Evolutionary conservation across 2,113 vertebrate genomes (phyloP).

Genomic region (Chloroceryle aenea): DNA sequence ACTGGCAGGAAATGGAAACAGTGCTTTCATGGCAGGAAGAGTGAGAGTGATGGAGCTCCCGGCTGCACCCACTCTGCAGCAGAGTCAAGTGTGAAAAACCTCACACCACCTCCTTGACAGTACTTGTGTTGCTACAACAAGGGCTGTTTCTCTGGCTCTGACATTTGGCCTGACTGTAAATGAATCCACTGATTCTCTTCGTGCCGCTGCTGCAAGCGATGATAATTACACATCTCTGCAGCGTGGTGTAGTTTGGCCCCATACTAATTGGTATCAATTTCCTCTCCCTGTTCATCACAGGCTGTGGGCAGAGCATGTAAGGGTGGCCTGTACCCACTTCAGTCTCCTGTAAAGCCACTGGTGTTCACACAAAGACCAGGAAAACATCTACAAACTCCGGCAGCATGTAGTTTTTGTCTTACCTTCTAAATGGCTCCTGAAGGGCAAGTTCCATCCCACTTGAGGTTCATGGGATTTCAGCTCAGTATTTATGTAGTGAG

Average conservation of each 20-base stretch:
- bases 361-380: background rate
- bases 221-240: background rate
- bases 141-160: background rate
- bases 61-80: background rate
- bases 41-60: background rate
- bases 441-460: background rate
- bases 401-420: background rate
- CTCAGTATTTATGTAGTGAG: background rate
- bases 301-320: background rate
- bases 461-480: background rate
- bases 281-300: background rate
- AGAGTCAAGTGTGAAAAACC: background rate
- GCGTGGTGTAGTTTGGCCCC: background rate
- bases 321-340: background rate
- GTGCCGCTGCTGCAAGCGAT: background rate
- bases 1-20: slow-evolving; percentile 31
- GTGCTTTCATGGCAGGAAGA: background rate
- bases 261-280: background rate
- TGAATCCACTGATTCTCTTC: background rate
- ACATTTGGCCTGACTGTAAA: background rate
- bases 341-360: background rate
- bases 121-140: background rate
- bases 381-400: background rate
- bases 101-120: background rate
- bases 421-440: background rate